Conservation (phyloP, 2,113 vertebrate genomes). For the Paradisaea rubra region DNA sequence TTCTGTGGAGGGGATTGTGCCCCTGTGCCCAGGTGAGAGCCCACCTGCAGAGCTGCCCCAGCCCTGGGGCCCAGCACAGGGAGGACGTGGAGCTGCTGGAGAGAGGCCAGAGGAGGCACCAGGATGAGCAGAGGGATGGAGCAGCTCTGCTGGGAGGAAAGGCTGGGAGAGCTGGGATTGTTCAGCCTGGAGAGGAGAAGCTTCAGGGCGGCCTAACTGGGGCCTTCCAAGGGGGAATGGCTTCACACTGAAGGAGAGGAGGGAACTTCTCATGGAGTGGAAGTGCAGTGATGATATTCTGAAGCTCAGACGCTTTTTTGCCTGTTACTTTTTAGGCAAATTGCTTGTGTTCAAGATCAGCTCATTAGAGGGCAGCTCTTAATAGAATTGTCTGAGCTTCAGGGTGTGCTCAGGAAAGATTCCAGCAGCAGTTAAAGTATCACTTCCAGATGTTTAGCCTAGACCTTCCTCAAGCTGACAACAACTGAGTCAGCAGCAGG, state of each 20-base stretch:
- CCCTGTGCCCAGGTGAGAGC: not conserved
- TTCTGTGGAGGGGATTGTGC: not conserved
- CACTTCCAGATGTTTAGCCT: not conserved
- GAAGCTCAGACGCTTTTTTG: not conserved
- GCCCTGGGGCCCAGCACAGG: not conserved
- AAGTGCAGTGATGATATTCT: not conserved
- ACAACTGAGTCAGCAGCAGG: not conserved
- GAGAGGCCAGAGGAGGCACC: not conserved
- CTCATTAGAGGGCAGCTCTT: not conserved
- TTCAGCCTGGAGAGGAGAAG: not conserved
- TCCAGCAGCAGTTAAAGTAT: not conserved
- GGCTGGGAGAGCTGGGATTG: not conserved
- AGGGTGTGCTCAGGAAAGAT: not conserved
- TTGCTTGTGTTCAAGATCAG: not conserved
- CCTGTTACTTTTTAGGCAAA: not conserved
- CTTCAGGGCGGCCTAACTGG: rapidly evolving
- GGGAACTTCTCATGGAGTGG: not conserved
- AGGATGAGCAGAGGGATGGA: not conserved
- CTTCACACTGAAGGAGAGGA: rapidly evolving
- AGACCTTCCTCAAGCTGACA: not conserved
- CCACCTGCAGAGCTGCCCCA: not conserved
- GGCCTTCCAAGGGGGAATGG: not conserved
- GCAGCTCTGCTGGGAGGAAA: not conserved
- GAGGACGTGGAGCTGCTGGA: not conserved
- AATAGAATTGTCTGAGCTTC: not conserved